phyloP scores from a whole-genome alignment of 2,888 invertebrate genomes.

The Acanthococcus lagerstroemiae region DNA sequence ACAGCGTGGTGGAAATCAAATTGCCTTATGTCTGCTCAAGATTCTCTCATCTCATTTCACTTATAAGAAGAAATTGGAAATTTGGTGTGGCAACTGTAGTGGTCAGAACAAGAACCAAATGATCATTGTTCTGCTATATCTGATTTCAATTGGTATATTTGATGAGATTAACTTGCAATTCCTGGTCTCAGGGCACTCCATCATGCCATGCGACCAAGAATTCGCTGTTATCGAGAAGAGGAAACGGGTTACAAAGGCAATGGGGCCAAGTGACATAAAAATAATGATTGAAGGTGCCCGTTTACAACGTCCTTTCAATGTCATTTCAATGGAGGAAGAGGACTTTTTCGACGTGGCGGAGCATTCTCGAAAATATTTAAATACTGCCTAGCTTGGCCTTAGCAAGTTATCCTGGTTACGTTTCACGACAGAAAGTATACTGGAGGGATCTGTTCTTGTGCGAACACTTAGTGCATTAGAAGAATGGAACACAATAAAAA shows the following conservation, averaged over 20 bases:
- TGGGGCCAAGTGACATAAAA: background rate
- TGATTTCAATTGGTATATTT: slow-evolving; percentile 1
- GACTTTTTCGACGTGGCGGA: no score
- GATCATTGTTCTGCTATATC: slow-evolving; percentile 39
- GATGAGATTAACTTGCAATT: background rate
- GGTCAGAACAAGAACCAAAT: slow-evolving; percentile 38
- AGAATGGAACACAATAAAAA: no score
- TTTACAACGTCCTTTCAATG: no score
- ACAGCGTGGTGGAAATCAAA: slow-evolving; percentile 34
- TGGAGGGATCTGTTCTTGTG: no score
- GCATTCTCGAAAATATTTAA: no score
- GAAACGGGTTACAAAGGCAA: background rate
- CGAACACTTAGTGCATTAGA: no score
- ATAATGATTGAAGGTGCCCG: background rate
- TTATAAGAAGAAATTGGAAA: no score
- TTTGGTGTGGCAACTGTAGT: slow-evolving; percentile 35
- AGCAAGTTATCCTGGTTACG: no score
- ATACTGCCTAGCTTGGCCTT: no score
- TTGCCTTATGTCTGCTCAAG: slow-evolving; percentile 33
- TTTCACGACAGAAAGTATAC: no score
- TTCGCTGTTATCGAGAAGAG: background rate
- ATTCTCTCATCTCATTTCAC: no score
- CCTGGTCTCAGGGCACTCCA: background rate
- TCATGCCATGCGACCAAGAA: background rate
- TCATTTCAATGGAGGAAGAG: no score